Percentiles rank a stretch among this genome's conserved stretches.
Evolutionary conservation across 2,888 invertebrate genomes (phyloP).

Genomic region (Cacoxenus indagator): DNA sequence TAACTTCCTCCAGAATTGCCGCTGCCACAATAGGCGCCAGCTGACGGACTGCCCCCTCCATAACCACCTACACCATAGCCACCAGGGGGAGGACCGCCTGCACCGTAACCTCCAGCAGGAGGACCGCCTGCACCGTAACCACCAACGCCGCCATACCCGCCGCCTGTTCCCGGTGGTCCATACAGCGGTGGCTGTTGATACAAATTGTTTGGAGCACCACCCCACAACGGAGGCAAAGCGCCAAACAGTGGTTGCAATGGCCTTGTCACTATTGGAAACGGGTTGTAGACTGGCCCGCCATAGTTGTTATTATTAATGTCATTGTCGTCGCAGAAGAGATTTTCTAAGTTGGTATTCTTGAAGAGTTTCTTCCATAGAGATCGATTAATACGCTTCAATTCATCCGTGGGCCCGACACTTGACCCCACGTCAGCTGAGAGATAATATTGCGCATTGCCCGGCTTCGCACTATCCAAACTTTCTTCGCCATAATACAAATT

Average conservation of each 20-base stretch:
- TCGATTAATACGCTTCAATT: conserved; percentile 51
- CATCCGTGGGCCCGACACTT: conserved; percentile 44
- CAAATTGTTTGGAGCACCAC: background rate
- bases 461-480: conserved; percentile 28
- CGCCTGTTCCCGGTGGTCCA: background rate
- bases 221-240: background rate
- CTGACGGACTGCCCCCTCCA: background rate
- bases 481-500: background rate
- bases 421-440: conserved; percentile 51
- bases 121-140: background rate
- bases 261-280: background rate
- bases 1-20: background rate
- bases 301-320: conserved; percentile 42
- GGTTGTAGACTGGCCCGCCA: conserved; percentile 24
- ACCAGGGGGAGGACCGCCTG: background rate
- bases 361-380: conserved; percentile 49
- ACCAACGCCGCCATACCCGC: conserved; percentile 3
- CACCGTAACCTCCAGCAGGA: background rate
- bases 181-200: conserved; percentile 10
- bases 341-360: conserved; percentile 28
- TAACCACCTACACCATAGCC: background rate
- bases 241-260: background rate
- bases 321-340: conserved; percentile 30
- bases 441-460: conserved; percentile 50
- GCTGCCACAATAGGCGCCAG: background rate